A percentile compares a stretch with the other conserved stretches of the same genome.
Conservation (phyloP, 1,140 invertebrate species). For the Temnothorax curvispinosus region DNA sequence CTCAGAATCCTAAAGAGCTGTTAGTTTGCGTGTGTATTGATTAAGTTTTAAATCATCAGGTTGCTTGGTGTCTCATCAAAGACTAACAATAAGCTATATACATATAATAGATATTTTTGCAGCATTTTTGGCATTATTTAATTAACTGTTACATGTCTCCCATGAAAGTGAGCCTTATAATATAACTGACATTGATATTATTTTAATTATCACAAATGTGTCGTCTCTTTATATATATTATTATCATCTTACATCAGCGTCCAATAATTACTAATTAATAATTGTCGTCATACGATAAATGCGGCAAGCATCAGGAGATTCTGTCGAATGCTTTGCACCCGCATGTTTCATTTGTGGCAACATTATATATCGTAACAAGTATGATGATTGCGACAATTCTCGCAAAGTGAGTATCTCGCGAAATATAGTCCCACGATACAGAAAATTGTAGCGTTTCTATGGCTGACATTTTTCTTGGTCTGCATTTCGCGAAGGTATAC, state of each 20-base stretch:
- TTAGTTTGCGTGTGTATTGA: slow-evolving; percentile 39
- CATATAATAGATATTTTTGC: neutral
- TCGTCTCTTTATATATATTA: neutral
- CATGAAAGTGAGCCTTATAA: too few relatives aligned
- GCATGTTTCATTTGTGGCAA: slow-evolving; percentile 9
- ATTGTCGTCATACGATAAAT: neutral
- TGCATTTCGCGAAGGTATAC: slow-evolving; percentile 35
- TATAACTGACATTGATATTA: neutral
- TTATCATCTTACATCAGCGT: neutral
- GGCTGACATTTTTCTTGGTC: slow-evolving; percentile 30
- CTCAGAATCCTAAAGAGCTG: slow-evolving; percentile 19
- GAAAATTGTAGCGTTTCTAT: slow-evolving; percentile 12
- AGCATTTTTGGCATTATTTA: neutral
- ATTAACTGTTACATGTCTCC: neutral
- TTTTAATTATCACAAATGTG: neutral
- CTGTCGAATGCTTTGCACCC: neutral
- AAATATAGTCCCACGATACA: slow-evolving; percentile 3
- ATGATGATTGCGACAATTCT: slow-evolving; percentile 36
- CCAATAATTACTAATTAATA: neutral
- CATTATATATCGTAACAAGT: neutral
- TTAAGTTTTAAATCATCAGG: slow-evolving; percentile 40
- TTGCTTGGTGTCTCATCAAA: neutral
- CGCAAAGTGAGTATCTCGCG: slow-evolving; percentile 34
- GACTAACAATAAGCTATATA: neutral
- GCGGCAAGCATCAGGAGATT: neutral